phyloP scores from a whole-genome alignment of 1,140 invertebrate genomes.

The Latrodectus geometricus region DNA sequence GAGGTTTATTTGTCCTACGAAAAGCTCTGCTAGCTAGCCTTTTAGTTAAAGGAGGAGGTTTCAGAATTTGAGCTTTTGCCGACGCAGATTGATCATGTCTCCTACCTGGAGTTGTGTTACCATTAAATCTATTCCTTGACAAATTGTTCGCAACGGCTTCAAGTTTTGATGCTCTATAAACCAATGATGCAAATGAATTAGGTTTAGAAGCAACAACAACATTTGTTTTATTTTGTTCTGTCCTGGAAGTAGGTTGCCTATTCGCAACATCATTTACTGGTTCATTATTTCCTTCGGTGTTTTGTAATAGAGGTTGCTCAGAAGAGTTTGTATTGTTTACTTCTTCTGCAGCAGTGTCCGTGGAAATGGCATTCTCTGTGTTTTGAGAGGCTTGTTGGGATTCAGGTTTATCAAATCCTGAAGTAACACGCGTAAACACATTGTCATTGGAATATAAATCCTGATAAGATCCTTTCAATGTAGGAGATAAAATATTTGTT shows the following conservation, averaged over 20 bases:
- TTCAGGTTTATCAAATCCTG: conserved; percentile 2
- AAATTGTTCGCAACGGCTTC: conserved; percentile 44
- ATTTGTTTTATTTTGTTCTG: conserved; percentile 13
- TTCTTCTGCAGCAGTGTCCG: too few relatives aligned
- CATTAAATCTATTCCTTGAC: conserved; percentile 15
- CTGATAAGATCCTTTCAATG: conserved; percentile 43
- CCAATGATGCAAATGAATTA: conserved; percentile 44
- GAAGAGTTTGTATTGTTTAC: not conserved
- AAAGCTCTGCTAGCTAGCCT: conserved; percentile 31
- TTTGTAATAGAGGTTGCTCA: conserved; percentile 16
- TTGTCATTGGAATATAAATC: conserved; percentile 40
- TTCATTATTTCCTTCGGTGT: not conserved
- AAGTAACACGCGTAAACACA: conserved; percentile 36
- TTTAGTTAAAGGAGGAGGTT: conserved; percentile 46
- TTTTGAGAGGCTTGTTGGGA: not conserved
- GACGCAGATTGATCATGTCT: conserved; percentile 8
- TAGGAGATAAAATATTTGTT: conserved; percentile 31
- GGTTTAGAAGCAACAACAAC: not conserved
- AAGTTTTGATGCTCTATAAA: conserved; percentile 42
- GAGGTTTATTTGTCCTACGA: conserved; percentile 17
- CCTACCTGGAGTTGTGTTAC: conserved; percentile 8
- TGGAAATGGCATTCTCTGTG: not conserved
- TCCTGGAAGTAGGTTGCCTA: conserved; percentile 6
- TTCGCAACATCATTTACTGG: not conserved
- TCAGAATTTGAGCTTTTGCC: conserved; percentile 28